These are phyloP conservation scores for Falco berigora DNA, from an alignment of 2,797 vertebrate species.

Conservation along the genomic window DNA sequence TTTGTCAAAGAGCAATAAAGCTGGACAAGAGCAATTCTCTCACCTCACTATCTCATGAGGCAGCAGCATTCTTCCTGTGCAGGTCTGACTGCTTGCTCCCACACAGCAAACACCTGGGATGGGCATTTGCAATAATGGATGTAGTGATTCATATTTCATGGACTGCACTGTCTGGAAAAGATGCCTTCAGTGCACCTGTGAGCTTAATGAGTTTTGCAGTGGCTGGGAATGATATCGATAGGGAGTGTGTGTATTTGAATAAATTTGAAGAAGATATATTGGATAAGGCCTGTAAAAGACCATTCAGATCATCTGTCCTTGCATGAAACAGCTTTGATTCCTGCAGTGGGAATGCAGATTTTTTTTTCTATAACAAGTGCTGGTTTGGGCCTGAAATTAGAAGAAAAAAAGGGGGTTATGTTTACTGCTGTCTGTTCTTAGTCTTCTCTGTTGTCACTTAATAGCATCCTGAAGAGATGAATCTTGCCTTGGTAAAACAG, in stretches of 20 bases:
- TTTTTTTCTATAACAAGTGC: not conserved
- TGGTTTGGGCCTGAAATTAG: not conserved
- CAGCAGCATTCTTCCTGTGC: fast-evolving
- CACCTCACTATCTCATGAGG: not conserved
- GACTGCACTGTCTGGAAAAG: not conserved
- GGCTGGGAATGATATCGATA: not conserved
- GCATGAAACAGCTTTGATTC: not conserved
- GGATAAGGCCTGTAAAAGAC: not conserved
- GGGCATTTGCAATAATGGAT: not conserved
- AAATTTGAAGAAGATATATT: not conserved
- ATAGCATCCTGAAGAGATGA: not conserved
- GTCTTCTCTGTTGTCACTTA: not conserved
- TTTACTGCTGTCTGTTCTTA: not conserved
- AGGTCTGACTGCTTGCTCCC: not conserved
- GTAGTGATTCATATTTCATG: not conserved
- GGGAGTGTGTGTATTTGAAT: not conserved
- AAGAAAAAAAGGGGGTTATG: not conserved
- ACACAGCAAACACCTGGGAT: not conserved
- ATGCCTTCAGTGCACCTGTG: not conserved
- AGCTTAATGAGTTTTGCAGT: not conserved
- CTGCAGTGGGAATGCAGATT: not conserved
- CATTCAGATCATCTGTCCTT: not conserved
- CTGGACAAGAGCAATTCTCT: not conserved
- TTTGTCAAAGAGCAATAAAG: not conserved
- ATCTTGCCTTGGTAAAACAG: not conserved